These are phyloP conservation scores for Pseudolaguvia tuberculata DNA, from an alignment of 2,113 vertebrate species.

Conservation along the genomic window DNA sequence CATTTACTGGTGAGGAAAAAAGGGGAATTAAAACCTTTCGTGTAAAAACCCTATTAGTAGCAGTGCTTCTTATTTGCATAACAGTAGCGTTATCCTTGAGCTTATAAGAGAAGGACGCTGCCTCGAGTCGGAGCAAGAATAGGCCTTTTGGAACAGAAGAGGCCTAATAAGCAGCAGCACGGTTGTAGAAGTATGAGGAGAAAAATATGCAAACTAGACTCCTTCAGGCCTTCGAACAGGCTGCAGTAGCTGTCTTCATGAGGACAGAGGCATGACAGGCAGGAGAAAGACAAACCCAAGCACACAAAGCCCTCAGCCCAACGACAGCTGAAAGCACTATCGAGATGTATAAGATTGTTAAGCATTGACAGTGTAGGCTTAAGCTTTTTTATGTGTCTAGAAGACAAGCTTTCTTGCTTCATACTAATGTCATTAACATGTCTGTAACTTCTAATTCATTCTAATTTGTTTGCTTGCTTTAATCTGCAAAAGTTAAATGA, in stretches of 20 bases:
- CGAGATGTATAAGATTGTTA: constrained; percentile 40
- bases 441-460: constrained; percentile 13
- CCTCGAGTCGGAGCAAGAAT: constrained; percentile 59
- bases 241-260: constrained; percentile 26
- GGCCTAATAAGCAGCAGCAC: constrained; percentile 47
- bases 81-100: constrained; percentile 75
- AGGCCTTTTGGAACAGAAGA: constrained; percentile 61
- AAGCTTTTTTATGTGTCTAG: constrained; percentile 5
- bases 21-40: constrained; percentile 71
- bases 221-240: constrained; percentile 28
- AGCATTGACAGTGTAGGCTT: constrained; percentile 26
- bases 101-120: constrained; percentile 69
- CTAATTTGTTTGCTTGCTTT: constrained; percentile 34
- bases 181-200: constrained; percentile 41
- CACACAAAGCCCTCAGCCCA: constrained; percentile 26
- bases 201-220: constrained; percentile 49
- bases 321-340: constrained; percentile 30
- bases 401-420: constrained; percentile 9
- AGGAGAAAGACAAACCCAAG: constrained; percentile 37
- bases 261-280: constrained; percentile 37
- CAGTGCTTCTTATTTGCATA: constrained; percentile 75
- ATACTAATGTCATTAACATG: not conserved
- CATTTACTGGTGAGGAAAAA: constrained; percentile 67
- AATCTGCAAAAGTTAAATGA: constrained; percentile 39
- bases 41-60: constrained; percentile 76